Percentiles rank a stretch among this genome's conserved stretches.
Conservation (phyloP, 2,113 vertebrate species). For the Calidris pygmaea region DNA sequence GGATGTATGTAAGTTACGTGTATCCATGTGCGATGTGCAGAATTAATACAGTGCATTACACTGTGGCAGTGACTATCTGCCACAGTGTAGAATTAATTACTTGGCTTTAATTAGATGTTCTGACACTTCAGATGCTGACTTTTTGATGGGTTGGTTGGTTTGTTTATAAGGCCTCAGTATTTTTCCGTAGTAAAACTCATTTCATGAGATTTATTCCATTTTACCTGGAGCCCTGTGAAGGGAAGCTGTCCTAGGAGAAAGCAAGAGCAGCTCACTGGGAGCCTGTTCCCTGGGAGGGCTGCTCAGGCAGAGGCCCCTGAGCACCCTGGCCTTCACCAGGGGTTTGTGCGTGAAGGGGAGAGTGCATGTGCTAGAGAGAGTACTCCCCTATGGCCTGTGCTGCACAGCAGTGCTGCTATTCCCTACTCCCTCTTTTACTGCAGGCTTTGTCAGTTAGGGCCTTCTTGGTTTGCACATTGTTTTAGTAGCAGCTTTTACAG, state of each 20-base stretch:
- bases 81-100: constrained; percentile 35
- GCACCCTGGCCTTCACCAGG: not conserved
- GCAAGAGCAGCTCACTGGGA: not conserved
- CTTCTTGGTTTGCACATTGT: not conserved
- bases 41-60: not conserved
- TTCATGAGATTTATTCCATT: constrained; percentile 33
- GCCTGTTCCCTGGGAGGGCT: not conserved
- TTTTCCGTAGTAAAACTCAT: not conserved
- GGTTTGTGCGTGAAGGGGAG: too few species aligned
- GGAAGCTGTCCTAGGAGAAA: not conserved
- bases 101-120: constrained; percentile 44
- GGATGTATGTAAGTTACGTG: not conserved
- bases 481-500: not conserved
- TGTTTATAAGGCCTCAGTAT: not conserved
- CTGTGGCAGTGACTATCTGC: constrained; percentile 9
- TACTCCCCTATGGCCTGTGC: not conserved
- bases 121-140: constrained; percentile 2
- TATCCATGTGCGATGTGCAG: not conserved
- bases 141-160: constrained; percentile 4
- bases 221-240: not conserved
- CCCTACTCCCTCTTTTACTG: not conserved
- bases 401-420: not conserved
- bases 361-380: rapidly evolving
- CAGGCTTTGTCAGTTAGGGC: not conserved
- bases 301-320: not conserved